Evolutionary conservation across 1,140 invertebrate species (phyloP).

Genomic region (Bombus pascuorum): DNA sequence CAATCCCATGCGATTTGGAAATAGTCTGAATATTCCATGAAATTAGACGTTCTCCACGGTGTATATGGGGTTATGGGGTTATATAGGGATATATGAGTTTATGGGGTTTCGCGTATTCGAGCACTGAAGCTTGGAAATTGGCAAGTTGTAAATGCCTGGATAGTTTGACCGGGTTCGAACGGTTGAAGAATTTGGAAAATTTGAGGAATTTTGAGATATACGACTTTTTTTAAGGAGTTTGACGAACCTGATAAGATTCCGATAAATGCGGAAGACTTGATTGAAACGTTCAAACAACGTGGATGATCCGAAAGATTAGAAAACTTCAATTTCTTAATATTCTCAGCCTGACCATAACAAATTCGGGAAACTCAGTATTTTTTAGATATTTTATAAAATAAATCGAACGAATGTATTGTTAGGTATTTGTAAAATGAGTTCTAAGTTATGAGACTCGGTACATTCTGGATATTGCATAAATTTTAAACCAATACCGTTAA

Average conservation of each 20-base stretch:
- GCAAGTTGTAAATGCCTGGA: not conserved
- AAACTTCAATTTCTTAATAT: no score
- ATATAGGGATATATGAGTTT: not conserved
- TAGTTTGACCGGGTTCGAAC: not conserved
- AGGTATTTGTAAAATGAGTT: no score
- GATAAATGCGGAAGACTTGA: no score
- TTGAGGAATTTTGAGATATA: not conserved
- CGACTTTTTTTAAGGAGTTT: not conserved
- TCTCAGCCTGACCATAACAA: no score
- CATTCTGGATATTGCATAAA: not conserved
- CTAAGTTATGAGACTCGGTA: no score
- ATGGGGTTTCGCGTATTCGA: not conserved
- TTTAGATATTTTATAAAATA: no score
- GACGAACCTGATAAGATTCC: not conserved
- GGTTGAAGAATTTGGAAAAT: not conserved
- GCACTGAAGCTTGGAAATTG: no score
- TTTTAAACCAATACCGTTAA: not conserved
- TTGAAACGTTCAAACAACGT: no score
- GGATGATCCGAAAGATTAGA: no score
- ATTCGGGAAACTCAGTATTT: no score
- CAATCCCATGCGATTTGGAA: not conserved
- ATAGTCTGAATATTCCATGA: not conserved
- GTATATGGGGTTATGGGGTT: no score
- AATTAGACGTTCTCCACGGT: not conserved
- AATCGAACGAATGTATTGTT: no score